Evolutionary conservation across 2,113 vertebrate genomes (phyloP).

Genomic region (Corydoras maculifer): DNA sequence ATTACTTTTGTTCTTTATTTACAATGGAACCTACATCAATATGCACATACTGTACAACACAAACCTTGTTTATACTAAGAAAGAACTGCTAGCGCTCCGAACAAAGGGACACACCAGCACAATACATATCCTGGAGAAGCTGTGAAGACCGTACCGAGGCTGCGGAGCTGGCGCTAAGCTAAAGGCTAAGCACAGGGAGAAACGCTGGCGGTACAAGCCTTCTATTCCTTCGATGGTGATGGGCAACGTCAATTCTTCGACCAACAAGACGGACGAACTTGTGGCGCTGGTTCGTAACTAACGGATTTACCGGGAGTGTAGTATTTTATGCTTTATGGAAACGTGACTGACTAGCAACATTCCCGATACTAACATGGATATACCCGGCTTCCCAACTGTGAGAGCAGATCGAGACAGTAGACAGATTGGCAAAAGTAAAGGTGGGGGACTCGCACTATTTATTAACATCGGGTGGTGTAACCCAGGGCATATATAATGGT

Average conservation of each 20-base stretch:
- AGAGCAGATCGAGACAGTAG: conserved; percentile 2
- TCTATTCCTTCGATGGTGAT: conserved; percentile 7
- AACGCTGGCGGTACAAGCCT: conserved; percentile 8
- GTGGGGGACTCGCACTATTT: conserved; percentile 1
- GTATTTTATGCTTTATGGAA: neutral
- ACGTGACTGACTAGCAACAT: conserved; percentile 7
- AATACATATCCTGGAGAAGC: conserved; percentile 3
- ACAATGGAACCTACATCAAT: too few relatives aligned
- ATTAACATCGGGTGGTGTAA: conserved; percentile 23
- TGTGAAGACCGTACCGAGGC: neutral
- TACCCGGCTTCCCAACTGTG: neutral
- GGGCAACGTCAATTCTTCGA: conserved; percentile 8
- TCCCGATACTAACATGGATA: neutral
- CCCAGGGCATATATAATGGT: conserved; percentile 24
- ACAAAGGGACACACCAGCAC: too few relatives aligned
- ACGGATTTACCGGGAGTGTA: neutral
- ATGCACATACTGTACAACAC: too few relatives aligned
- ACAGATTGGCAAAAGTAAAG: neutral
- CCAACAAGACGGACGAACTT: neutral
- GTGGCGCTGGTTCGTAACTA: neutral
- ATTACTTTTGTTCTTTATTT: too few relatives aligned
- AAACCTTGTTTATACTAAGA: too few relatives aligned
- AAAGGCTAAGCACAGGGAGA: neutral
- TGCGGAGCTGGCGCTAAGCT: conserved; percentile 7
- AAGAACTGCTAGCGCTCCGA: too few relatives aligned